Evolutionary conservation across 2,113 vertebrate genomes (phyloP), one percentile per base, ranked within the genome.

Genomic region (Cyanocitta stelleri): DNA sequence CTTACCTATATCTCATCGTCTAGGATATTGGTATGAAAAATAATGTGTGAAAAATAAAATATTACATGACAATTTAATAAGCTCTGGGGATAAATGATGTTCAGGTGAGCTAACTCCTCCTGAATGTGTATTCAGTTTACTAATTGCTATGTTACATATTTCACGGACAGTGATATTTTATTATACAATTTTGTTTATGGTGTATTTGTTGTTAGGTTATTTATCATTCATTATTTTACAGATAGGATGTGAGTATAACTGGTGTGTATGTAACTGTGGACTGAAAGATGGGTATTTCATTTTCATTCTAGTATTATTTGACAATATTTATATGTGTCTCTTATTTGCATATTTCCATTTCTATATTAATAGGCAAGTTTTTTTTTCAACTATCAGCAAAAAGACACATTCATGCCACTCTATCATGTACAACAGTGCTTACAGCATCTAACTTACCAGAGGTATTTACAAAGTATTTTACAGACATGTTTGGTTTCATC

Each of bases 401-500:
- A 49, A 58, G 32, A 91, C 51, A 32, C 7, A 39, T 89, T 95
- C n/a, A 37, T 83, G 59, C 85, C 63, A 71, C 52, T 89, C 80
- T 37, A 54, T 66, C 39, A 73, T 88, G 22, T 82, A 41, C 39
- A 52, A 44, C 56, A 62, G 41, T 94, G 72, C 68, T 92, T 94
- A 82, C 79, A 94, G 30, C 64, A 80, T 67, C 39, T 95, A 73
- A 95, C 89, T 95, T 95, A 72, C 68, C 46, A 79, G 37, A 51
- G 56, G 14, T 37, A 76, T 29, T 68, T 68, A 33, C 13, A 22
- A 59, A 77, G 17, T 52, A 86, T 59, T 77, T 68, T 77, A 35
- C 67, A 67, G 67, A 84, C 2, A 3, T 94, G 89, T 78, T 93
- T 72, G 91, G 88, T 97, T 96, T 96, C 87, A 96, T 97, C 89